Evolutionary conservation across 2,797 vertebrate genomes (phyloP), one percentile per base, ranked within the genome.

Genomic region (Ctenopoma multispine): DNA sequence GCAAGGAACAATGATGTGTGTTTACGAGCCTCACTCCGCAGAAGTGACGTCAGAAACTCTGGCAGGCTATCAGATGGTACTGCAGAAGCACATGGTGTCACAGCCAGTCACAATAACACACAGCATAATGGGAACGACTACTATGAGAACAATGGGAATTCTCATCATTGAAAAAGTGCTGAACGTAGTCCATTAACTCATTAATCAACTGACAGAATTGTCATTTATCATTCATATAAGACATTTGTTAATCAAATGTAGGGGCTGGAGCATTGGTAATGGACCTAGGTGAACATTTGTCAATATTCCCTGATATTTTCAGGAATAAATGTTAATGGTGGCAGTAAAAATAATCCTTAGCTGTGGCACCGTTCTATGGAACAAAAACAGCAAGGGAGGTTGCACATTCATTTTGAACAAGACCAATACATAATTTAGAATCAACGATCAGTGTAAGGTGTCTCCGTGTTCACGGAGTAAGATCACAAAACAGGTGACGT

Each of bases 11-110:
- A 87, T 70, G 55, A 60, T 13, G 75, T 51, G 67, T 51, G 31
- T 82, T 82, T 62, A 70, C 27, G 3, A 60, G 69, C 47, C 43
- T 65, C 54, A 47, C 46, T 47, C 21, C 23, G 76, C 76, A 54
- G 53, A 20, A 56, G 59, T 72, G 81, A 68, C 51, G 73, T 71
- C 47, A 75, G 60, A 55, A 38, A 60, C 63, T 18, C 64, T 60
- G 68, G 58, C 69, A 47, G 66, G 68, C 66, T 40, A 53, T 87
- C 76, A 43, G 66, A 79, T 65, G 70, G 72, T 56, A 69, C 74
- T 10, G 65, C 63, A 41, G 62, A 20, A 46, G 53, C 56, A 36
- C 20, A 11, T 1, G 17, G n/a, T 8, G 41, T 50, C 36, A 11
- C 71, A 73, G 53, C 9, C 63, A 47, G 48, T 44, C 29, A 66